phyloP scores from a whole-genome alignment of 2,113 vertebrate genomes.

The Aleadryas rufinucha region DNA sequence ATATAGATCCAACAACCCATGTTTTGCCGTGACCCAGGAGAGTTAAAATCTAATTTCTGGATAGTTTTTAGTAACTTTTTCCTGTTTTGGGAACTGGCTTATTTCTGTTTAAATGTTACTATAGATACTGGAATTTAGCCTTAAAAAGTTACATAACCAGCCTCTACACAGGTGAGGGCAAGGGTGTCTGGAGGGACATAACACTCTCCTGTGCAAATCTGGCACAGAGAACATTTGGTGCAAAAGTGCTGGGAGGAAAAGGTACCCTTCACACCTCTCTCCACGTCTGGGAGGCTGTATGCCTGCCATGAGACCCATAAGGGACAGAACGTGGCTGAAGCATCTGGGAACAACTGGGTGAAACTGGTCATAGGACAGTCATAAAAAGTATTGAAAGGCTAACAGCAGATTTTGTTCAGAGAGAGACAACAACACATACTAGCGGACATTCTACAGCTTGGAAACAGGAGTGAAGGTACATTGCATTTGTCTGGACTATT shows the following conservation, averaged over 20 bases:
- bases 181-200: background rate
- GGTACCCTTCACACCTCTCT: background rate
- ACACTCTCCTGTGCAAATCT: background rate
- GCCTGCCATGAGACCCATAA: background rate
- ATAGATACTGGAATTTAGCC: slow-evolving; percentile 45
- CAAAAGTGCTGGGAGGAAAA: background rate
- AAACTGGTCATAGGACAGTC: background rate
- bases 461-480: background rate
- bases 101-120: slow-evolving; percentile 59
- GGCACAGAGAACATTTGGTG: accelerated
- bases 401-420: background rate
- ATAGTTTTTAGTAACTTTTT: slow-evolving; percentile 41
- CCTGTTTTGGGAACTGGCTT: slow-evolving; percentile 37
- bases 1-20: background rate
- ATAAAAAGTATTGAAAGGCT: background rate
- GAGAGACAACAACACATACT: background rate
- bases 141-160: slow-evolving; percentile 1
- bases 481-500: background rate
- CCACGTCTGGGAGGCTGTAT: background rate
- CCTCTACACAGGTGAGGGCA: background rate
- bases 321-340: background rate
- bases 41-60: slow-evolving; percentile 13
- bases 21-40: background rate
- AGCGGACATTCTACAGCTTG: background rate
- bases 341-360: background rate